Conservation (phyloP, 2,888 invertebrate species). For the Deroplatys truncata region DNA sequence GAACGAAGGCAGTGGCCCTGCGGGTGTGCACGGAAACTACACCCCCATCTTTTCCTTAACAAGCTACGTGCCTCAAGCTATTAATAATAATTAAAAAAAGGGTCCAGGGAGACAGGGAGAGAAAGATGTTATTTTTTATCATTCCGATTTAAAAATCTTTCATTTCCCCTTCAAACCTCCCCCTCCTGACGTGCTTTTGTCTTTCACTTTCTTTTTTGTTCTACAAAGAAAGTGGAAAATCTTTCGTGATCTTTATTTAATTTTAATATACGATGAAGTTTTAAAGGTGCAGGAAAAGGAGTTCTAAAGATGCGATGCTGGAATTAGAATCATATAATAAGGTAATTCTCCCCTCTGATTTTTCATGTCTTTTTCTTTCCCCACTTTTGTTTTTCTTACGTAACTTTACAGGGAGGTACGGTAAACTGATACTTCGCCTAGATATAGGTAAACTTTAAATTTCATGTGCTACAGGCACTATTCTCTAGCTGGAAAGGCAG, state of each 20-base stretch:
- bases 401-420: background rate
- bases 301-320: background rate
- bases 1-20: background rate
- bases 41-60: background rate
- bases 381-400: too few relatives aligned
- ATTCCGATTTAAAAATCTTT: background rate
- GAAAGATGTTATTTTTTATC: background rate
- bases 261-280: background rate
- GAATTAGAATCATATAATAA: background rate
- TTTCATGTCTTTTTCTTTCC: background rate
- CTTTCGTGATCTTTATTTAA: background rate
- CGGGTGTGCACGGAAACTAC: background rate
- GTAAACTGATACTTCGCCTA: background rate
- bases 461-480: too few relatives aligned
- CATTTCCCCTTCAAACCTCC: background rate
- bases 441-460: too few relatives aligned
- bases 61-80: background rate
- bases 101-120: background rate
- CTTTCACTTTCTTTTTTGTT: background rate
- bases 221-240: background rate
- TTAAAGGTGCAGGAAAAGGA: background rate
- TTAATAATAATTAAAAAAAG: background rate
- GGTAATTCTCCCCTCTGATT: background rate
- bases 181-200: background rate
- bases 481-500: too few relatives aligned